phyloP scores from a whole-genome alignment of 2,797 vertebrate species.

The Poeciliopsis presidionis region DNA sequence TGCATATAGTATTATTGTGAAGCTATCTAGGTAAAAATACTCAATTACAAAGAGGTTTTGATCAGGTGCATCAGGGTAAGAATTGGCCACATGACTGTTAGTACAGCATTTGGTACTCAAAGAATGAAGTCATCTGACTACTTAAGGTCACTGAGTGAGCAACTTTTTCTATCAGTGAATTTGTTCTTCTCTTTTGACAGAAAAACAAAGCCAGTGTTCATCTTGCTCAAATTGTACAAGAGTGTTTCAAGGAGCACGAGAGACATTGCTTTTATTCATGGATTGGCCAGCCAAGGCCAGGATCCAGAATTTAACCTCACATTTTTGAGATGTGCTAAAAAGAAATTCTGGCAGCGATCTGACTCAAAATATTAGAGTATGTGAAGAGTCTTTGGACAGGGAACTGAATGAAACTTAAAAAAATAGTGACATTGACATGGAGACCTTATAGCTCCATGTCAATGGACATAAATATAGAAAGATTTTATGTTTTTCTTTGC shows the following conservation, averaged over 20 bases:
- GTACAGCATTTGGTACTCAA: background rate
- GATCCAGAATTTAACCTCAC: background rate
- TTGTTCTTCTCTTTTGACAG: background rate
- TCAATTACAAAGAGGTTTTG: background rate
- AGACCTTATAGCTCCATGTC: background rate
- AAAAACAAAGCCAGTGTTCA: background rate
- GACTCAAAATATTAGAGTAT: background rate
- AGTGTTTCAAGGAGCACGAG: background rate
- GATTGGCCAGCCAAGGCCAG: background rate
- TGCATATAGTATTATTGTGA: background rate
- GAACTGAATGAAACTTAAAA: background rate
- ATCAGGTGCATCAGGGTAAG: background rate
- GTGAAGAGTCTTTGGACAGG: background rate
- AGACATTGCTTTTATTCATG: background rate
- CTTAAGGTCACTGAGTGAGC: background rate
- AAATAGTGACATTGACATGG: background rate
- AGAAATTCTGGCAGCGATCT: background rate
- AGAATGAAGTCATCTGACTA: background rate
- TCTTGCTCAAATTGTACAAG: background rate
- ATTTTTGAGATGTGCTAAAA: background rate
- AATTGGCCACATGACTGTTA: background rate
- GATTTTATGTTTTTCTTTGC: background rate
- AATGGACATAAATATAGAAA: background rate
- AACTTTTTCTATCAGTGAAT: background rate
- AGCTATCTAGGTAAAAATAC: background rate